Evolutionary conservation across 2,113 vertebrate species (phyloP).

Genomic region (Scalopus aquaticus): DNA sequence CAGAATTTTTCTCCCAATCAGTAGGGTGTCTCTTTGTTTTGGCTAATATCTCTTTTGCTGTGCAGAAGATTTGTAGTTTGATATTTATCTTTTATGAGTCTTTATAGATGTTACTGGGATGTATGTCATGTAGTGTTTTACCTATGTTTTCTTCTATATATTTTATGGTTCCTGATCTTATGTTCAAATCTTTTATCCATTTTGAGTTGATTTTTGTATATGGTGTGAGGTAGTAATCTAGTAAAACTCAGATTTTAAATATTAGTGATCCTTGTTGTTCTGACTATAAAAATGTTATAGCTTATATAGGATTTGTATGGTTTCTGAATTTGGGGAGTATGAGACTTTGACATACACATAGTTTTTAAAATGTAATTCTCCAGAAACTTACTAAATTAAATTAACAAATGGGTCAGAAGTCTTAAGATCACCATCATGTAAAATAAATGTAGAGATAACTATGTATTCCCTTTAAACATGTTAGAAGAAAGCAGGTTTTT

Average conservation of each 20-base stretch:
- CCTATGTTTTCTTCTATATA: too few species aligned
- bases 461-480: not conserved
- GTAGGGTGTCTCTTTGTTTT: too few species aligned
- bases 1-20: too few species aligned
- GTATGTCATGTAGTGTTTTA: too few species aligned
- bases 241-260: constrained; percentile 7
- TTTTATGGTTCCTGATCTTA: too few species aligned
- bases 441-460: not conserved
- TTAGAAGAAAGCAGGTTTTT: constrained; percentile 8
- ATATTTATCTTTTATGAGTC: too few species aligned
- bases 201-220: too few species aligned
- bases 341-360: not conserved
- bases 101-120: too few species aligned
- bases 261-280: not conserved
- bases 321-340: constrained; percentile 37
- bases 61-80: too few species aligned
- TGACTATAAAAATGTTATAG: not conserved
- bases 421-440: constrained; percentile 6
- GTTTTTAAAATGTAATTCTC: not conserved
- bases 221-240: too few species aligned
- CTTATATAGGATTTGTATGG: not conserved
- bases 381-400: constrained; percentile 6
- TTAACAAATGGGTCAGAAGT: not conserved
- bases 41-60: too few species aligned
- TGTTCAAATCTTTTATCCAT: too few species aligned